Evolutionary conservation across 2,113 vertebrate genomes (phyloP), one percentile per base, ranked within the genome.

Genomic region (Aleadryas rufinucha): DNA sequence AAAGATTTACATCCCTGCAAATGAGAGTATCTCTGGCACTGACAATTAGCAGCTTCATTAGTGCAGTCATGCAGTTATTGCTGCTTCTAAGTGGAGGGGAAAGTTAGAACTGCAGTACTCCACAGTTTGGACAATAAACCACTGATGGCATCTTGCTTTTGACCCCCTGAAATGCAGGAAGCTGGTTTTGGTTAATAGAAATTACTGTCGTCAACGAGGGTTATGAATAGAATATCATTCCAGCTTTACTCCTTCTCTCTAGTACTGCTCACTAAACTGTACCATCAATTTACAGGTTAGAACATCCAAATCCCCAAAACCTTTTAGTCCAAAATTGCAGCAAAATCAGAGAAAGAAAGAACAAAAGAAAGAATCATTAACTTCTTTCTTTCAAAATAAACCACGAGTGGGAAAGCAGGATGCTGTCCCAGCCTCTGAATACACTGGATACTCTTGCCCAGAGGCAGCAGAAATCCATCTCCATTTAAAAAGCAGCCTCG

Each of bases 101-200:
- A 69, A 87, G 20, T 63, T 56, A 79, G 37, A 95, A 94, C 60
- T 78, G 91, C 85, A 94, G 30, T 69, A 23, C 28, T 94, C 23
- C 56, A 54, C 64, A 83, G 50, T 54, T 47, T 9, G 63, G 82
- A 93, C 64, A 95, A 85, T 45, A 86, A 71, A 72, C 26, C 50
- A 96, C 77, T 90, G 85, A 91, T 17, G 10, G 2, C 30, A 74
- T 70, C 89, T 90, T 97, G 88, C 41, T 96, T 96, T 96, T 92
- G 91, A 94, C 95, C 89, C 93, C 66, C 28, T 65, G 45, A 91
- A 64, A 68, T 37, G 88, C 33, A 87, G 45, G 77, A 76, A 91
- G 24, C 27, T 95, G 37, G 52, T 71, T 87, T 92, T 84, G 83
- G 64, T 83, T 74, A 96, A 94, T 53, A 91, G 83, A 94, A 97